A percentile compares a stretch with the other conserved stretches of the same genome.
phyloP scores from a whole-genome alignment of 2,113 vertebrate genomes.

The Platichthys stellatus region DNA sequence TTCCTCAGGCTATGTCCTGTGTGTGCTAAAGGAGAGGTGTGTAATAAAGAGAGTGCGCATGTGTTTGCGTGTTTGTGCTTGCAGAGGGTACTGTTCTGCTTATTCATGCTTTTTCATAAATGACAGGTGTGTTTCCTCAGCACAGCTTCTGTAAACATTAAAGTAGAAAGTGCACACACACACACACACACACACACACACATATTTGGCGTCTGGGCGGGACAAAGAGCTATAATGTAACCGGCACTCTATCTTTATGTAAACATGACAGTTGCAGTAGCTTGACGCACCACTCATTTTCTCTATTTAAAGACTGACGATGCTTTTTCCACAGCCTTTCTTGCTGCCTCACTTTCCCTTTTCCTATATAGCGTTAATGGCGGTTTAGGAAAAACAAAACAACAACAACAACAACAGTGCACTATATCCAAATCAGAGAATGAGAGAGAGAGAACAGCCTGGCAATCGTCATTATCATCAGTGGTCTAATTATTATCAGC shows the following conservation, averaged over 20 bases:
- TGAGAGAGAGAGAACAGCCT: constrained; percentile 12
- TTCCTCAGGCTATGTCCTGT: constrained; percentile 37
- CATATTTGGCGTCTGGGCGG: constrained; percentile 29
- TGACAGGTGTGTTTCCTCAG: constrained; percentile 59
- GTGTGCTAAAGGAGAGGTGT: constrained; percentile 15
- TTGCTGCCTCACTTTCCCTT: background rate
- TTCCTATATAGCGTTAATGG: background rate
- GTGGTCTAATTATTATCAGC: constrained; percentile 13
- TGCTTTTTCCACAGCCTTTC: background rate
- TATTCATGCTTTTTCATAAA: constrained; percentile 38
- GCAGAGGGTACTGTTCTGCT: constrained; percentile 21
- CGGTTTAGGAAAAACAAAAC: background rate
- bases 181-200: background rate
- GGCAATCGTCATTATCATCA: constrained; percentile 52
- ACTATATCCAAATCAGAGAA: constrained; percentile 2
- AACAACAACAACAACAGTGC: constrained; percentile 5
- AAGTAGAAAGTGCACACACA: constrained; percentile 24
- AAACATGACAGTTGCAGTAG: constrained; percentile 55
- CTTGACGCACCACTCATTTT: background rate
- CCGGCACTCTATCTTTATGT: constrained; percentile 44
- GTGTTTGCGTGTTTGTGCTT: constrained; percentile 5
- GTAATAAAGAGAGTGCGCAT: background rate
- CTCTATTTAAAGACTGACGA: background rate
- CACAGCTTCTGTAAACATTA: constrained; percentile 60
- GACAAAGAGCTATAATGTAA: constrained; percentile 7